Percentiles rank a stretch among this genome's conserved stretches.
Evolutionary conservation across 2,113 vertebrate species (phyloP).

Genomic region (Cheilinus undulatus): DNA sequence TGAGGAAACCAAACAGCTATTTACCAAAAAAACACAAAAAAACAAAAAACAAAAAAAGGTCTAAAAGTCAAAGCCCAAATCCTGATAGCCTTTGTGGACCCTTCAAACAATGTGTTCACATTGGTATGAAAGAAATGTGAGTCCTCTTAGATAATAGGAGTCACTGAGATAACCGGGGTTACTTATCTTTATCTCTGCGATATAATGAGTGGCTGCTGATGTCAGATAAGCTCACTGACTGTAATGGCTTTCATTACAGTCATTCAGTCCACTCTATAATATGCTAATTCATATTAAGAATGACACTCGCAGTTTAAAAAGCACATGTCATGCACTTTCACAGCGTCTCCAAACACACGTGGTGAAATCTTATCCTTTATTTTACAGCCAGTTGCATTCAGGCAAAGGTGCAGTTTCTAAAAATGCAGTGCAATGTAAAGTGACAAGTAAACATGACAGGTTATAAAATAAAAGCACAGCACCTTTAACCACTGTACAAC

Average conservation of each 20-base stretch:
- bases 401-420: slow-evolving; percentile 46
- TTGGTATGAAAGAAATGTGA: slow-evolving; percentile 26
- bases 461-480: slow-evolving; percentile 51
- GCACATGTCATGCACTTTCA: slow-evolving; percentile 30
- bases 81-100: neutral
- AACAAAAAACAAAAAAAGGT: neutral
- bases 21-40: neutral
- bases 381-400: slow-evolving; percentile 52
- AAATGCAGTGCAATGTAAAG: slow-evolving; percentile 59
- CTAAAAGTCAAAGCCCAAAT: neutral
- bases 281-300: slow-evolving; percentile 36
- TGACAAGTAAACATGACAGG: slow-evolving; percentile 47
- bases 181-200: slow-evolving; percentile 79
- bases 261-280: slow-evolving; percentile 37
- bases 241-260: slow-evolving; percentile 42
- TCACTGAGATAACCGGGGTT: slow-evolving; percentile 86
- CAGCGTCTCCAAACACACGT: slow-evolving; percentile 9
- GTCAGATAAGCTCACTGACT: slow-evolving; percentile 76
- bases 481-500: slow-evolving; percentile 59
- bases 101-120: slow-evolving; percentile 2
- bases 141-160: slow-evolving; percentile 84
- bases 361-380: slow-evolving; percentile 50
- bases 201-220: slow-evolving; percentile 89
- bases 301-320: slow-evolving; percentile 30
- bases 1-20: too few relatives aligned